A percentile compares a stretch with the other conserved stretches of the same genome.
Conservation (phyloP, 2,888 invertebrate genomes). For the Cyrtodaria siliqua region DNA sequence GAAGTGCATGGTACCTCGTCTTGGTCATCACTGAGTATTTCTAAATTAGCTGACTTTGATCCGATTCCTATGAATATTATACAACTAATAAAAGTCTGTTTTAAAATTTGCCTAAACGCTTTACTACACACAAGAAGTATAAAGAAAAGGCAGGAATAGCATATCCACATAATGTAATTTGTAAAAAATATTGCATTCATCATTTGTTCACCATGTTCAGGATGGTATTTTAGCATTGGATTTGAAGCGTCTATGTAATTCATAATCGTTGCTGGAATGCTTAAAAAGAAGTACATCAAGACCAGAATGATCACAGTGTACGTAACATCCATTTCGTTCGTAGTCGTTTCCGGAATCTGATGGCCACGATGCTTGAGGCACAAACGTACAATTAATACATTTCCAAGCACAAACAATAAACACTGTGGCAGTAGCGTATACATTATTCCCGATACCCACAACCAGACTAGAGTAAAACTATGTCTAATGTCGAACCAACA, state of each 20-base stretch:
- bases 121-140: conserved; percentile 37
- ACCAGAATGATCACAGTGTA: conserved; percentile 57
- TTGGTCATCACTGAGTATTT: conserved; percentile 34
- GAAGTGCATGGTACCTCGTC: conserved; percentile 48
- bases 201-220: background rate
- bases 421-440: conserved; percentile 75
- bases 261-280: conserved; percentile 59
- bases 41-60: conserved; percentile 21
- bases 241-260: background rate
- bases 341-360: conserved; percentile 42
- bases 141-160: conserved; percentile 30
- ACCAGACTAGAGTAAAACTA: conserved; percentile 67
- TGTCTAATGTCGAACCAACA: conserved; percentile 14
- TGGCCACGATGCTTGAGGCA: conserved; percentile 58
- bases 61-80: conserved; percentile 16
- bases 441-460: conserved; percentile 74
- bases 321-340: conserved; percentile 58
- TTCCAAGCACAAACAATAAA: conserved; percentile 68
- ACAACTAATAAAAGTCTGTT: conserved; percentile 18
- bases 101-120: conserved; percentile 37
- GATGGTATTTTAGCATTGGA: background rate
- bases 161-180: conserved; percentile 31
- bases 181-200: conserved; percentile 1
- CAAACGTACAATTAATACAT: conserved; percentile 63
- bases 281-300: conserved; percentile 48